These are phyloP conservation scores for Theocolax elegans DNA, from an alignment of 1,140 invertebrate genomes.

Conservation along the genomic window DNA sequence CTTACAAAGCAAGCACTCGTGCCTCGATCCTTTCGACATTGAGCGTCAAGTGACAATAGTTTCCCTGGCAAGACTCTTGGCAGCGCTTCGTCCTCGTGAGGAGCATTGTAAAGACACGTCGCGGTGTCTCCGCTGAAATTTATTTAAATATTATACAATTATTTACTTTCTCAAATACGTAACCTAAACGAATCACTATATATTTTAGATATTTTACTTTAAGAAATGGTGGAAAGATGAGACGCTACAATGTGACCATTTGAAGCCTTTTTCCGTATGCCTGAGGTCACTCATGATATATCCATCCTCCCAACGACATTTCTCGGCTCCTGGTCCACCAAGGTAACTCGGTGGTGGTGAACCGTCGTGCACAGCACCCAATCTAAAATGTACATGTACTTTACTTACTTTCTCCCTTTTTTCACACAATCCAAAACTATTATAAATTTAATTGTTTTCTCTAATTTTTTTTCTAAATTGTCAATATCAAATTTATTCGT, in stretches of 20 bases:
- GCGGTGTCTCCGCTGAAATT: conserved; percentile 88
- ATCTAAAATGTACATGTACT: too few relatives aligned
- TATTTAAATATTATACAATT: conserved; percentile 11
- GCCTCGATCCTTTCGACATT: conserved; percentile 92
- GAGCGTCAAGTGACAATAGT: conserved; percentile 88
- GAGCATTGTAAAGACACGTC: conserved; percentile 92
- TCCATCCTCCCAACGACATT: conserved; percentile 95
- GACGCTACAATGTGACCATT: conserved; percentile 94
- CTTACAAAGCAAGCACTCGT: conserved; percentile 90
- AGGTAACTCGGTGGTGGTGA: conserved; percentile 93
- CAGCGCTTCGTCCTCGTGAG: conserved; percentile 91
- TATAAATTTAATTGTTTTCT: too few relatives aligned
- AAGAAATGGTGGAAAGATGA: conserved; percentile 95
- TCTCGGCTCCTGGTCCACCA: conserved; percentile 93
- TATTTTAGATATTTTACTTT: conserved; percentile 75
- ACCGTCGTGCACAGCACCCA: conserved; percentile 94
- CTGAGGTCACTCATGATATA: conserved; percentile 96
- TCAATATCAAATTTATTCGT: too few relatives aligned
- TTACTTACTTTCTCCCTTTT: too few relatives aligned
- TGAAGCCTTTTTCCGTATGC: conserved; percentile 93
- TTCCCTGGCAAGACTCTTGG: conserved; percentile 90
- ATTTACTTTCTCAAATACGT: background rate
- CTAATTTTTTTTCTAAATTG: too few relatives aligned
- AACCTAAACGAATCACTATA: background rate
- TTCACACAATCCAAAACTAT: too few relatives aligned